Evolutionary conservation across 2,113 vertebrate species (phyloP).

Genomic region (Poeciliopsis turrubarensis): DNA sequence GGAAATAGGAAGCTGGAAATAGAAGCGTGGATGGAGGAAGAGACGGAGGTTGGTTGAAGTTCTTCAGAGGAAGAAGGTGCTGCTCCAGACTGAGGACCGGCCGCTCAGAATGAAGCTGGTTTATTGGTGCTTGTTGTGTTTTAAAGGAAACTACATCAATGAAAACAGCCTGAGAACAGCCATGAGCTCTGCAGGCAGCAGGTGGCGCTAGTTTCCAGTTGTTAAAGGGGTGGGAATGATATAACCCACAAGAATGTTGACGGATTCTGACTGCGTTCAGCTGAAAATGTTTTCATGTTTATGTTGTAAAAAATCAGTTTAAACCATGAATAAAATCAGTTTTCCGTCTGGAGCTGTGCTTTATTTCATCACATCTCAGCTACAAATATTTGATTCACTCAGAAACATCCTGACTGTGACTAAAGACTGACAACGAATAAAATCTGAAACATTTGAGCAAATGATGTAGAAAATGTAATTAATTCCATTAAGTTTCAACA

Average conservation of each 20-base stretch:
- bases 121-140: background rate
- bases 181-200: background rate
- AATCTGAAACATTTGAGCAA: background rate
- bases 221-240: background rate
- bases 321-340: constrained; percentile 10
- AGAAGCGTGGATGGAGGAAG: background rate
- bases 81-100: background rate
- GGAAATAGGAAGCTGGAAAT: too few species aligned
- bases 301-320: background rate
- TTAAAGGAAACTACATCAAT: background rate
- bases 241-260: background rate
- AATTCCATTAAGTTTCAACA: background rate
- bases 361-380: constrained; percentile 9
- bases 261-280: too few species aligned
- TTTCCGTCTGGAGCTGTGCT: constrained; percentile 1
- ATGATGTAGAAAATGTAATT: background rate
- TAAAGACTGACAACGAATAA: background rate
- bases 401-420: background rate
- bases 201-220: background rate
- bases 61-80: constrained; percentile 5
- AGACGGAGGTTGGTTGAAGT: background rate
- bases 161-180: too few species aligned
- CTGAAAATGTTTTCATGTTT: background rate
- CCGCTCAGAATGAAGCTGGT: background rate
- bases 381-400: background rate